Percentiles rank a stretch among this genome's conserved stretches.
Conservation (phyloP, 2,888 invertebrate species). For the Trachelus stipa region DNA sequence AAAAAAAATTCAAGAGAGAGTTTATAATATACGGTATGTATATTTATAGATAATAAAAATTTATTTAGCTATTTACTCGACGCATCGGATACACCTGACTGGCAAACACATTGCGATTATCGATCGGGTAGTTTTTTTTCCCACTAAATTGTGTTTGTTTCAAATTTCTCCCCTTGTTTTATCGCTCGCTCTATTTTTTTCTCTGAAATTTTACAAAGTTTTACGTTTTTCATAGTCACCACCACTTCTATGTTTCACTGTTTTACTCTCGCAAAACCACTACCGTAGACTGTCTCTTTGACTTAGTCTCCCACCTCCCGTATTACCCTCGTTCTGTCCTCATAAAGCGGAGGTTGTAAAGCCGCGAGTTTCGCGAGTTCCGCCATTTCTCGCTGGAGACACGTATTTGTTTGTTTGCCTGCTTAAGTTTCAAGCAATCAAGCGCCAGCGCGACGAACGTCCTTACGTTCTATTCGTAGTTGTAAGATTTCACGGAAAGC, state of each 20-base stretch:
- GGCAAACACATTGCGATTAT: conserved; percentile 44
- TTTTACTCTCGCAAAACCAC: no score
- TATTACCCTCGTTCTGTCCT: not conserved
- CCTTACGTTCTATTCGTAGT: conserved; percentile 15
- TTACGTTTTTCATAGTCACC: not conserved
- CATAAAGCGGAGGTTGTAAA: not conserved
- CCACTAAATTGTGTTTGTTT: not conserved
- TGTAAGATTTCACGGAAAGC: conserved; percentile 24
- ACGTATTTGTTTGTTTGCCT: conserved; percentile 7
- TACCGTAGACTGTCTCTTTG: not conserved
- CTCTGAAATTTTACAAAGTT: not conserved
- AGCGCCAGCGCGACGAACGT: conserved; percentile 4
- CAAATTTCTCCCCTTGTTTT: not conserved
- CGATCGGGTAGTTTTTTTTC: not conserved
- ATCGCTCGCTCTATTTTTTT: not conserved
- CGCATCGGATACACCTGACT: conserved; percentile 47
- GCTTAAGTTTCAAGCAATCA: conserved; percentile 17
- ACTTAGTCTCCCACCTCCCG: not conserved
- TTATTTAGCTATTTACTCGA: not conserved
- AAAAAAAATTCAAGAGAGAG: not conserved
- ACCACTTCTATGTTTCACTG: no score
- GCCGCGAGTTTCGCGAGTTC: not conserved
- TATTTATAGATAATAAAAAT: not conserved
- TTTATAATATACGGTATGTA: not conserved
- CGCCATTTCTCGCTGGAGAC: not conserved